phyloP scores from a whole-genome alignment of 35 echinoderm and acorn worm genomes.

The Amphiura filiformis region DNA sequence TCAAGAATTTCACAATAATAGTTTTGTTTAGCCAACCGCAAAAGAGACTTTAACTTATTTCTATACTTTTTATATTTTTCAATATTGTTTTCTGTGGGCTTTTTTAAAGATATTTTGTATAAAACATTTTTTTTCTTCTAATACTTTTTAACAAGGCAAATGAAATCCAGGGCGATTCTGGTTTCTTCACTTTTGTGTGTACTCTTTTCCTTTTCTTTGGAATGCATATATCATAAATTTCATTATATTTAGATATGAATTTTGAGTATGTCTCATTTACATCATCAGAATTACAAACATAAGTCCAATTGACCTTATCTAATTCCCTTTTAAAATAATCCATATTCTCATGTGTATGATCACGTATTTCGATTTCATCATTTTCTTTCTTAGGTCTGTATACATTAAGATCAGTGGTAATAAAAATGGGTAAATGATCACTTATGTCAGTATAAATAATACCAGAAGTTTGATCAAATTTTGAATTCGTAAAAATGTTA shows the following conservation, averaged over 20 bases:
- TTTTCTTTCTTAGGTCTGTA: neutral
- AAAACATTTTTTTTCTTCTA: neutral
- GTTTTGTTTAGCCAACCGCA: neutral
- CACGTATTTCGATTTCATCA: neutral
- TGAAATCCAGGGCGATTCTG: neutral
- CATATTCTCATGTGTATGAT: neutral
- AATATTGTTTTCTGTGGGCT: neutral
- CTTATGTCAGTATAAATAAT: neutral
- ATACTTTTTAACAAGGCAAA: neutral
- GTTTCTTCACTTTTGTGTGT: neutral
- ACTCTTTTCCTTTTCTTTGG: neutral
- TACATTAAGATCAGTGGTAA: neutral
- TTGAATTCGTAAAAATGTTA: neutral
- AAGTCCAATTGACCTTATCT: neutral
- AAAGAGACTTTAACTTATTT: neutral
- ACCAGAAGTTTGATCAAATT: neutral
- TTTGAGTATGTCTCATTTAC: neutral
- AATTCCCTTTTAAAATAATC: neutral
- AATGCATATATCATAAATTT: constrained; percentile 1
- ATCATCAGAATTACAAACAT: neutral
- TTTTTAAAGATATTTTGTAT: neutral
- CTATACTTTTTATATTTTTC: neutral
- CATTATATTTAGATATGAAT: neutral
- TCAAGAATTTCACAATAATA: neutral
- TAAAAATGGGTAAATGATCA: neutral